phyloP scores from a whole-genome alignment of 2,888 invertebrate species.

The Argyra leucocephala region DNA sequence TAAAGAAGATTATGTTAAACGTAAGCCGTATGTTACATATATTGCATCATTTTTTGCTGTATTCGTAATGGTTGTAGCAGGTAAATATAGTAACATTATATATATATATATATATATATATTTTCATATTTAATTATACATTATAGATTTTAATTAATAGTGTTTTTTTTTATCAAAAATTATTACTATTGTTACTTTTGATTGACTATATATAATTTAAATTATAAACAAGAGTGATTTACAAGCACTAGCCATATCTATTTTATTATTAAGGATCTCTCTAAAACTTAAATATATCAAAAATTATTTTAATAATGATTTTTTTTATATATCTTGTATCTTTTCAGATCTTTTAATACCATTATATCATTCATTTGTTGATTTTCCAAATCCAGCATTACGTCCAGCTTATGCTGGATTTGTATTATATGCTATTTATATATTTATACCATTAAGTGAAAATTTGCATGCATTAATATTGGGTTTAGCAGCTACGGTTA shows the following conservation, averaged over 20 bases:
- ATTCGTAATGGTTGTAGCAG: conserved; percentile 48
- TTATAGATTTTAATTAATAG: too few species aligned
- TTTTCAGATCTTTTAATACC: conserved; percentile 54
- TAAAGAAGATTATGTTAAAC: conserved; percentile 36
- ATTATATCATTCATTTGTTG: conserved; percentile 51
- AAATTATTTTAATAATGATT: background rate
- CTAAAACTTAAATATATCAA: background rate
- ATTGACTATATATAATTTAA: too few species aligned
- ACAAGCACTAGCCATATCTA: too few species aligned
- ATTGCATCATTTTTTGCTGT: conserved; percentile 44
- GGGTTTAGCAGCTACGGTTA: conserved; percentile 57
- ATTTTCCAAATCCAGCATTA: conserved; percentile 42
- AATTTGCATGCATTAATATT: conserved; percentile 60
- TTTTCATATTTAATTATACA: too few species aligned
- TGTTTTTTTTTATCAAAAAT: too few species aligned
- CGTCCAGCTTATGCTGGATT: conserved; percentile 64
- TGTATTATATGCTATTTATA: conserved; percentile 67
- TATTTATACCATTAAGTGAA: conserved; percentile 72
- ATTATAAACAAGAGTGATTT: too few species aligned
- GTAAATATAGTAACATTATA: conserved; percentile 35
- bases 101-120: too few species aligned
- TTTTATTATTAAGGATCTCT: too few species aligned
- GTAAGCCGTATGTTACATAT: conserved; percentile 40
- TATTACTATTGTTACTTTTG: too few species aligned
- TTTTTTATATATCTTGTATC: background rate